Conservation (phyloP, 2,113 vertebrate genomes). For the Camelus bactrianus region DNA sequence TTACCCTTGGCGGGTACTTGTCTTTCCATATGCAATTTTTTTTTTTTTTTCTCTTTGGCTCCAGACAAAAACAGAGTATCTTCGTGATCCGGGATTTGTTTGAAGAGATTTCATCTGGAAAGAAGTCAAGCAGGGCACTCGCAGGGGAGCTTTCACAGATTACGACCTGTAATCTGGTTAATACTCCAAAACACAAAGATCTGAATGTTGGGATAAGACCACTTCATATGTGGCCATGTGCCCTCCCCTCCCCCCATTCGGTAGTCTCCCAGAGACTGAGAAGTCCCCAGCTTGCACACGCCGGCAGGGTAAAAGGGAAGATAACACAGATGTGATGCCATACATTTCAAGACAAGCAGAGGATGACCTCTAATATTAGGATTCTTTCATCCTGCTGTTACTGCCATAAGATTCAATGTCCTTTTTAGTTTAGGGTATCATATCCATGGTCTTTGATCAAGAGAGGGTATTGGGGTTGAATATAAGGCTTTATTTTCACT, state of each 20-base stretch:
- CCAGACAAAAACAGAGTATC: slow-evolving; percentile 82
- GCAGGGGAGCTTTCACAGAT: slow-evolving; percentile 89
- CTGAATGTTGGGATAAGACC: slow-evolving; percentile 81
- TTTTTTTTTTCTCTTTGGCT: slow-evolving; percentile 75
- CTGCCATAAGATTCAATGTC: neutral
- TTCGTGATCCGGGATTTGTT: slow-evolving; percentile 87
- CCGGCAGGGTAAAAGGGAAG: neutral
- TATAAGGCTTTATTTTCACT: neutral
- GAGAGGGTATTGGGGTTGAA: neutral
- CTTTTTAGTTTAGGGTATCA: neutral
- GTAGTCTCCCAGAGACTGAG: slow-evolving; percentile 64
- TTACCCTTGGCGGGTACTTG: slow-evolving; percentile 85
- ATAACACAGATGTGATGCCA: neutral
- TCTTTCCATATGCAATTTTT: slow-evolving; percentile 73
- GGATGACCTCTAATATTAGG: slow-evolving; percentile 51
- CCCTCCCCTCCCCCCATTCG: slow-evolving; percentile 17
- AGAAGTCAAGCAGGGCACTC: slow-evolving; percentile 86
- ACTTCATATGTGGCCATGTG: slow-evolving; percentile 66
- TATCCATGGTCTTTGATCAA: neutral
- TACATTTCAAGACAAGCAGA: slow-evolving; percentile 39
- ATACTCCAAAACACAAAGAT: slow-evolving; percentile 88
- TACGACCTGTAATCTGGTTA: slow-evolving; percentile 89
- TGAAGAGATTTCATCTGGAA: slow-evolving; percentile 90
- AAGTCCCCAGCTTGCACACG: slow-evolving; percentile 47
- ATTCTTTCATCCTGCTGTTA: neutral